Conservation (phyloP, 1,140 invertebrate species). For the Pristionchus pacificus region DNA sequence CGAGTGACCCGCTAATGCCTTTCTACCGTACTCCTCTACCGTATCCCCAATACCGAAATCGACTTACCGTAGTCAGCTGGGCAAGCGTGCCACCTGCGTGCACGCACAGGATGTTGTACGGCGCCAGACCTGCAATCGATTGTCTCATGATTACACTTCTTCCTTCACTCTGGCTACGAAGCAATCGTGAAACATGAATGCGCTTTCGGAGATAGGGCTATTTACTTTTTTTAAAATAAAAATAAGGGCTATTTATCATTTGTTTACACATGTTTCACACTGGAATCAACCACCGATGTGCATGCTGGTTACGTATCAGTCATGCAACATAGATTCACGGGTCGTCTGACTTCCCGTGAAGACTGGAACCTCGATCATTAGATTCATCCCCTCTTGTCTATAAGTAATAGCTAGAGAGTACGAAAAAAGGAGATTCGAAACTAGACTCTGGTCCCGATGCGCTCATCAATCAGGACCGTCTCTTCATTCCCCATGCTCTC, state of each 20-base stretch:
- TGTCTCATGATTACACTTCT: neutral
- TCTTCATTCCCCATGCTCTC: constrained; percentile 63
- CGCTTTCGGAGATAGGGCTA: neutral
- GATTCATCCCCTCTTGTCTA: neutral
- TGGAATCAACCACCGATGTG: neutral
- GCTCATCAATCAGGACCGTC: constrained; percentile 63
- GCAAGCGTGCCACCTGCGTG: constrained; percentile 64
- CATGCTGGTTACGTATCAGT: neutral
- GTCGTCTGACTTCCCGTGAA: neutral
- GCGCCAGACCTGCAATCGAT: constrained; percentile 65
- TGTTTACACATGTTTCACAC: neutral
- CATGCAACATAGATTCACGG: neutral
- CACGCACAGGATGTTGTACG: constrained; percentile 66
- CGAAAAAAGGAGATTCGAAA: neutral
- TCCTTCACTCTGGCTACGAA: too few relatives aligned
- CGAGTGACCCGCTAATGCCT: too few relatives aligned
- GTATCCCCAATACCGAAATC: too few relatives aligned
- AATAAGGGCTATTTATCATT: neutral
- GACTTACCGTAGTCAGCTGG: constrained; percentile 58
- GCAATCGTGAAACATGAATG: neutral
- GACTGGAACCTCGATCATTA: neutral
- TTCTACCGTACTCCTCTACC: too few relatives aligned
- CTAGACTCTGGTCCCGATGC: too few relatives aligned
- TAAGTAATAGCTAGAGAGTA: neutral
- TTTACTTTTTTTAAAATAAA: too few relatives aligned